These are phyloP conservation scores for Hapalemur alaotrensis DNA, from an alignment of 2,797 vertebrate genomes.

Conservation along the genomic window DNA sequence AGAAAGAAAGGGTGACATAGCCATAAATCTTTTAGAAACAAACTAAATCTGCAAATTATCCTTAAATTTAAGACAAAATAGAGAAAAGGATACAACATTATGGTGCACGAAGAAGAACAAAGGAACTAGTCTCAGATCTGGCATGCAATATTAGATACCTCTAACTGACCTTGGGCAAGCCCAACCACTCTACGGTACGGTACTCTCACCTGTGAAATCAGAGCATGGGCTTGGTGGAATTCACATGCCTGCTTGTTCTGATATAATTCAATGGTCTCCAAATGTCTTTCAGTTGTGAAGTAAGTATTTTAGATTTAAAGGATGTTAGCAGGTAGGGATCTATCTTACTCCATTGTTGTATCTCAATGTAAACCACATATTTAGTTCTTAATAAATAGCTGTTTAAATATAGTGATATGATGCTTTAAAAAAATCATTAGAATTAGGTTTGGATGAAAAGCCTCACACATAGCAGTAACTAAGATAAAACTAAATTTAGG, in stretches of 20 bases:
- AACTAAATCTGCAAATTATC: neutral
- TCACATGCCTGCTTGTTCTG: neutral
- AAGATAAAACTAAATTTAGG: neutral
- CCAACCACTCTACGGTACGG: neutral
- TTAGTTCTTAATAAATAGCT: neutral
- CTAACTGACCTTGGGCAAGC: neutral
- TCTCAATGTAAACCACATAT: neutral
- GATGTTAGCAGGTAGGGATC: neutral
- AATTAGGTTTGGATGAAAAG: neutral
- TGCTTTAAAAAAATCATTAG: neutral
- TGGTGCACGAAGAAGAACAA: neutral
- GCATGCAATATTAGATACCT: neutral
- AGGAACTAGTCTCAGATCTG: neutral
- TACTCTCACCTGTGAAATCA: neutral
- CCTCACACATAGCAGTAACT: neutral
- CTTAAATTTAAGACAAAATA: neutral
- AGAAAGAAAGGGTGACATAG: slow-evolving; percentile 58
- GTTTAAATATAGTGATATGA: slow-evolving; percentile 1
- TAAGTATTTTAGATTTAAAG: neutral
- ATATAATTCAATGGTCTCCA: neutral
- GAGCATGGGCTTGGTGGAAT: neutral
- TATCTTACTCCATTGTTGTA: neutral
- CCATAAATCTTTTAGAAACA: neutral
- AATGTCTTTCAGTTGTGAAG: neutral
- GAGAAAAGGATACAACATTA: neutral